Conservation (phyloP, 2,888 invertebrate genomes). For the Heliconius ismenius region DNA sequence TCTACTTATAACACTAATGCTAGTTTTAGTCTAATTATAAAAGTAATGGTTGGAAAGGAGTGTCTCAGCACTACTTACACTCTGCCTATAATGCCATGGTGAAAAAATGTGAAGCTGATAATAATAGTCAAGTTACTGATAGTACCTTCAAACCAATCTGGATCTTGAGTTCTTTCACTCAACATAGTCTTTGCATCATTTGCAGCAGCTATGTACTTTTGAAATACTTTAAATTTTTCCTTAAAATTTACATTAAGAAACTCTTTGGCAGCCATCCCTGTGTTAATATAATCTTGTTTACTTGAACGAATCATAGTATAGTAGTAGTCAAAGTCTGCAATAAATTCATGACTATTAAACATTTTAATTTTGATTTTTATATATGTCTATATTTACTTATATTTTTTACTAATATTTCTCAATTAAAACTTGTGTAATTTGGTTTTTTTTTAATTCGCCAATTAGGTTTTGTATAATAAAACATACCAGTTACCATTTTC, state of each 20-base stretch:
- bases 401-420: too few relatives aligned
- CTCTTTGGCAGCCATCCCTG: slow-evolving; percentile 86
- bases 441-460: not conserved
- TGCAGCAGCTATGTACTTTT: slow-evolving; percentile 69
- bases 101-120: not conserved
- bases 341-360: not conserved
- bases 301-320: slow-evolving; percentile 86
- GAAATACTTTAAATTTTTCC: slow-evolving; percentile 73
- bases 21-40: too few relatives aligned
- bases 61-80: too few relatives aligned
- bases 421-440: not conserved
- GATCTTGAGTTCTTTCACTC: slow-evolving; percentile 85
- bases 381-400: too few relatives aligned
- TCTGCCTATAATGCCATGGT: too few relatives aligned
- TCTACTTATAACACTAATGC: too few relatives aligned
- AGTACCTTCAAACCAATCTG: slow-evolving; percentile 90
- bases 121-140: not conserved
- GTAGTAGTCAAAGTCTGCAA: slow-evolving; percentile 86
- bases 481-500: slow-evolving; percentile 83
- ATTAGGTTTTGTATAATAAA: slow-evolving; percentile 33
- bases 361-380: too few relatives aligned
- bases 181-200: slow-evolving; percentile 82
- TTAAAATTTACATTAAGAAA: slow-evolving; percentile 87
- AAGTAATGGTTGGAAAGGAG: too few relatives aligned
- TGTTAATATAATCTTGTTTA: slow-evolving; percentile 85